A percentile compares a stretch with the other conserved stretches of the same genome.
Conservation (phyloP, 2,888 invertebrate species). For the Anaspis maculata region DNA sequence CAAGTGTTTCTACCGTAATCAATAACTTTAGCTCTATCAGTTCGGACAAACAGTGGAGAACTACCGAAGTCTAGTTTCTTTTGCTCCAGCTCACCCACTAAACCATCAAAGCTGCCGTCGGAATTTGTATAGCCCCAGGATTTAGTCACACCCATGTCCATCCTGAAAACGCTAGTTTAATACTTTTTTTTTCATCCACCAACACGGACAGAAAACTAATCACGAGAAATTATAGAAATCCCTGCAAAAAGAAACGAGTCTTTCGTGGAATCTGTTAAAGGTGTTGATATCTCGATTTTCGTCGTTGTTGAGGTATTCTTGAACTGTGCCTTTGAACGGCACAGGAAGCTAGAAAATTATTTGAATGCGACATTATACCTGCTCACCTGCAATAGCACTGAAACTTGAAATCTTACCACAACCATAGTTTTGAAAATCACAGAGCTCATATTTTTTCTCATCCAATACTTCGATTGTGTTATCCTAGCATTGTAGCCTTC, state of each 20-base stretch:
- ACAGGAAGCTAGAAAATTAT: conserved; percentile 29
- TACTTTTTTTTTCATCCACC: not conserved
- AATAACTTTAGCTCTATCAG: conserved; percentile 26
- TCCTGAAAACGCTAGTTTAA: conserved; percentile 16
- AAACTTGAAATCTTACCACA: too few species aligned
- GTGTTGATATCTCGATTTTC: conserved; percentile 26
- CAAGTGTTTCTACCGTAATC: conserved; percentile 32
- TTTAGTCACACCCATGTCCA: conserved; percentile 17
- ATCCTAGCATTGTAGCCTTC: conserved; percentile 15
- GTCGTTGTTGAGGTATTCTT: conserved; percentile 26
- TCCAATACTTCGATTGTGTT: conserved; percentile 21
- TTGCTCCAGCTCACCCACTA: conserved; percentile 28
- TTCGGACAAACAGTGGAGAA: conserved; percentile 30
- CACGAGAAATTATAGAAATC: conserved; percentile 33
- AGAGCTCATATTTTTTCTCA: conserved; percentile 28
- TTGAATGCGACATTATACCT: too few species aligned
- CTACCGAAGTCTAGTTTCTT: conserved; percentile 28
- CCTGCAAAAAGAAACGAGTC: conserved; percentile 23
- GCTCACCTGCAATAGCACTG: too few species aligned
- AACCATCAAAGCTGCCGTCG: conserved; percentile 32
- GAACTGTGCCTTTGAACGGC: conserved; percentile 22
- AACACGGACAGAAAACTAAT: conserved; percentile 8
- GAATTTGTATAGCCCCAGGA: conserved; percentile 32
- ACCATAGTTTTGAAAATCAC: conserved; percentile 25
- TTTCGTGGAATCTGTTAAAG: conserved; percentile 30